A percentile compares a stretch with the other conserved stretches of the same genome.
Evolutionary conservation across 2,113 vertebrate genomes (phyloP).

Genomic region (Xyrauchen texanus): DNA sequence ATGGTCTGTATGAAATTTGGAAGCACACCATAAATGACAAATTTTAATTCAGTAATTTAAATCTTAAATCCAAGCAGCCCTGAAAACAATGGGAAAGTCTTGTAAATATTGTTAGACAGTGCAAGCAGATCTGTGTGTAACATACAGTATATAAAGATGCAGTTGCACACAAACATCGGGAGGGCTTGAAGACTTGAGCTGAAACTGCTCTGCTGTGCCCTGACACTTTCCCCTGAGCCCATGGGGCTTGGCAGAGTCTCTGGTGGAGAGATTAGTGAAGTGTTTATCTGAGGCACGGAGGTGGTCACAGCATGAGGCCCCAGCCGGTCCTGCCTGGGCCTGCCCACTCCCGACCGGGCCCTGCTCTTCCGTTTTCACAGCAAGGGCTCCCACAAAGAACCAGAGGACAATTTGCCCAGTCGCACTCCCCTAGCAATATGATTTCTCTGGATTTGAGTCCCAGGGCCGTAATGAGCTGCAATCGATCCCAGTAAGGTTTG

Average conservation of each 20-base stretch:
- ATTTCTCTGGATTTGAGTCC: constrained; percentile 65
- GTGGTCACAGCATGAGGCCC: constrained; percentile 69
- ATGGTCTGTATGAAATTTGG: too few species aligned
- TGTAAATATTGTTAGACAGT: neutral
- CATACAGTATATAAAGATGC: neutral
- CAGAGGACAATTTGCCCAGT: constrained; percentile 70
- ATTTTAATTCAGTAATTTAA: neutral
- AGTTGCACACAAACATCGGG: constrained; percentile 14
- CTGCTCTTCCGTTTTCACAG: constrained; percentile 74
- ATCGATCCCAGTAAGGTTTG: constrained; percentile 70
- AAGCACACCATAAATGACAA: neutral
- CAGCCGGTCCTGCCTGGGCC: constrained; percentile 72
- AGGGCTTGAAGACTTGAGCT: constrained; percentile 28
- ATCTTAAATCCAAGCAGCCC: neutral
- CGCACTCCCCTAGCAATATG: constrained; percentile 64
- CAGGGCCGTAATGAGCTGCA: constrained; percentile 74
- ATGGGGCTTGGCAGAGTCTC: constrained; percentile 72
- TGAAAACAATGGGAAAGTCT: neutral
- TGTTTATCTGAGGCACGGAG: constrained; percentile 77
- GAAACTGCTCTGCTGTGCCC: constrained; percentile 61
- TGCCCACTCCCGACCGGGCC: constrained; percentile 73
- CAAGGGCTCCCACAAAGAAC: constrained; percentile 70
- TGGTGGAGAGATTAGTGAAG: constrained; percentile 73
- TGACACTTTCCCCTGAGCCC: constrained; percentile 63
- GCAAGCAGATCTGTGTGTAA: constrained; percentile 7